A percentile compares a stretch with the other conserved stretches of the same genome.
phyloP scores from a whole-genome alignment of 2,113 vertebrate species.

The Pseudonaja textilis region DNA sequence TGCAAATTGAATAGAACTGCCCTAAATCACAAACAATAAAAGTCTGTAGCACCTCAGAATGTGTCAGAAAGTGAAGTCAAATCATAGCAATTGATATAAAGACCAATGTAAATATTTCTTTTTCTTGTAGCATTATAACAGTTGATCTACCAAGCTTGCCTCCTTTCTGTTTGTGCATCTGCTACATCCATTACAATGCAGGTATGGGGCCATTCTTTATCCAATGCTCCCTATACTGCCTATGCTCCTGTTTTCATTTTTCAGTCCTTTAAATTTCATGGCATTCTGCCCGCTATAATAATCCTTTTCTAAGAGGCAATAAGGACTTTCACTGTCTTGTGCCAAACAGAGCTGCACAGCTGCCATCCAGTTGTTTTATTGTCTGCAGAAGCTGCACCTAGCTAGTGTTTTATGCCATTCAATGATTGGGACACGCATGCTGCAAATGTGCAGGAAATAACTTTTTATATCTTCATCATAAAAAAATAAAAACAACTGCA shows the following conservation, averaged over 20 bases:
- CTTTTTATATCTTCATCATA: background rate
- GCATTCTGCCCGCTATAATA: background rate
- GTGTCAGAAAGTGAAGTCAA: background rate
- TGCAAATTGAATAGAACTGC: background rate
- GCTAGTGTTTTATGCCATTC: background rate
- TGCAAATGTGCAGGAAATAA: constrained; percentile 6
- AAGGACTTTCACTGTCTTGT: background rate
- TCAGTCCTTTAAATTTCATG: constrained; percentile 6
- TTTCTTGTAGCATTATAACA: background rate
- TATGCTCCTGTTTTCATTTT: background rate
- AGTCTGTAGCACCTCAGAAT: background rate
- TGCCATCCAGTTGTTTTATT: constrained; percentile 18
- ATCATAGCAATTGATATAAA: background rate
- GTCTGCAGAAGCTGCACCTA: background rate
- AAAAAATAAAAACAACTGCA: background rate
- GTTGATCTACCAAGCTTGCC: background rate
- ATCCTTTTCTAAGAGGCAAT: constrained; percentile 17
- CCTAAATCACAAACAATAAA: background rate
- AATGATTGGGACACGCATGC: background rate
- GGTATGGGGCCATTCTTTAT: background rate
- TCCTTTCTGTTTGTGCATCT: background rate
- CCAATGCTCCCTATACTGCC: background rate
- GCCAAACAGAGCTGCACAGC: background rate
- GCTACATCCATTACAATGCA: background rate
- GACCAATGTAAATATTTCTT: background rate